Evolutionary conservation across 1,140 invertebrate species (phyloP), one percentile per base, ranked within the genome.

Genomic region (Solenopsis fugax): DNA sequence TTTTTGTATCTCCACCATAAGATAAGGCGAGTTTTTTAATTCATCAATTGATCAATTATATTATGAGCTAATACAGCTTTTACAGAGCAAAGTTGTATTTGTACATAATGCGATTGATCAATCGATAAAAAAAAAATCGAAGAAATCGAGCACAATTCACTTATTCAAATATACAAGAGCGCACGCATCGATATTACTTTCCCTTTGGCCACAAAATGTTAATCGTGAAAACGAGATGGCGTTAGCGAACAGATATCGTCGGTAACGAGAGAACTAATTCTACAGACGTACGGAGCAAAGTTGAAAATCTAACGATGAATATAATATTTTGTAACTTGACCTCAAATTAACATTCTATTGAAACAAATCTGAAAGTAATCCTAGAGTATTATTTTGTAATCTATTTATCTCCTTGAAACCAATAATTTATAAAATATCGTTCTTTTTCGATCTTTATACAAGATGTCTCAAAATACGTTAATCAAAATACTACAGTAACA

Each of bases 201-300:
- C 16, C 21, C 1, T 29, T 73, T 7, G 29, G 5, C 18, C 16
- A 13, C 16, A 12, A 52, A 13, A 5, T 16, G n/a, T 21, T 21
- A 21, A 72, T 18, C 7, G 21, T n/a, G 16, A 7, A 29, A 29
- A n/a, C 24, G 18, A 77, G 73, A 45, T 77, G 73, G 73, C 54
- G 73, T 34, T 18, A 76, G 54, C 73, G 37, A 75, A 13, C 37
- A 45, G 37, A 71, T 48, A 16, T 1, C 7, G 16, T 18, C 34
- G n/a, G 24, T 29, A 10, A 45, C 37, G 41, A 10, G n/a, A 29
- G 37, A n/a, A 45, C 64, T 45, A 34, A 7, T 41, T 3, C 41
- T 41, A 41, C n/a, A 21, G n/a, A 10, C 37, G 37, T 37, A 4
- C 3, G 37, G 12, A 67, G 1, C 16, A 4, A 67, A 48, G 41